Evolutionary conservation across 1,140 invertebrate genomes (phyloP), one percentile per base, ranked within the genome.

Genomic region (Planococcus citri): DNA sequence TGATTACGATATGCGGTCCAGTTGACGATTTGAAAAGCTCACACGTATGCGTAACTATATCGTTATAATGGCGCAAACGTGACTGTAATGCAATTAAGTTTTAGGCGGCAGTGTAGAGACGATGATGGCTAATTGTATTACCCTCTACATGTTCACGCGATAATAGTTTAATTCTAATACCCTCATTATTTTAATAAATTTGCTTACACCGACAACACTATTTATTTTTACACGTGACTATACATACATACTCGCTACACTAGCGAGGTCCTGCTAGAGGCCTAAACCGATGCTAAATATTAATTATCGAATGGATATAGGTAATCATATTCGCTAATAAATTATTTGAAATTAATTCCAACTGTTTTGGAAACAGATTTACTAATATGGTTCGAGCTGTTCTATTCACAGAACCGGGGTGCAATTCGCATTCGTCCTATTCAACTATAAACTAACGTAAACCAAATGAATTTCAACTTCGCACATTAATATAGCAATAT

Each of bases 11-110:
- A 22, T 64, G 60, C 60, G 60, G 60, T 64, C 25, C 25, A 27
- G 60, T 64, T 27, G 60, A 64, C 60, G 60, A 64, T 64, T 64
- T 25, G 60, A 64, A 64, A 64, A 64, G 60, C 60, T 64, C 60
- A 64, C 60, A 64, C 60, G 60, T 64, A 64, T 64, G 24, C 10
- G 20, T 25, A 64, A 64, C 60, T 25, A 64, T 64, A 64, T 64
- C 60, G 60, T 64, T 25, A 64, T 64, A 64, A 64, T 25, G 60
- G 60, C 22, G 22, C 9, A 24, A 64, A 64, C 60, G 60, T 64
- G 60, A 64, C 60, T 64, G 3, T 64, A 64, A 64, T 27, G 60
- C 60, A 64, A 64, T 64, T 64, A 64, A 64, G 60, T 24, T 64
- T 27, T 64, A 17, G 22, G 22, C 21, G 22, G 22, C 21, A 64